phyloP scores from a whole-genome alignment of 2,888 invertebrate species.

The Copidosoma aretas region DNA sequence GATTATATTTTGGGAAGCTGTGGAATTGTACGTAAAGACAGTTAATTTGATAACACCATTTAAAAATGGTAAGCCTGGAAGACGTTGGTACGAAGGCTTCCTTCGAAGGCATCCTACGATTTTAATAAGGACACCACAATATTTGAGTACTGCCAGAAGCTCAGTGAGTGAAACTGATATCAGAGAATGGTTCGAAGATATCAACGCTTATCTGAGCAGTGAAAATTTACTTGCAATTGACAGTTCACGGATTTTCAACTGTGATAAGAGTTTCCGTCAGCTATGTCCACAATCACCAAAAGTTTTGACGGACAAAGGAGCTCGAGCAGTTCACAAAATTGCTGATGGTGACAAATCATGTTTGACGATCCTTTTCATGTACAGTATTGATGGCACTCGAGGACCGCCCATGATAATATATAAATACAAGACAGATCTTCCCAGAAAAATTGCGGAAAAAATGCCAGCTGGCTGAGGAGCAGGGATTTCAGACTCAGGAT shows the following conservation, averaged over 20 bases:
- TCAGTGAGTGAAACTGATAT: too few relatives aligned
- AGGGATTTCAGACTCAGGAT: constrained; percentile 56
- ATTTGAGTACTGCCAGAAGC: too few relatives aligned
- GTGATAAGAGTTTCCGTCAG: too few relatives aligned
- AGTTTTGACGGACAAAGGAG: too few relatives aligned
- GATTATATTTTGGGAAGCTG: neutral
- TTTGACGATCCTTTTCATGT: neutral
- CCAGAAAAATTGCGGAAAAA: neutral
- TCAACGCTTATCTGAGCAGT: too few relatives aligned
- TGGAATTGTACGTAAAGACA: neutral
- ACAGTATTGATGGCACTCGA: neutral
- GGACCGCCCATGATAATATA: neutral
- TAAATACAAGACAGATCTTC: neutral
- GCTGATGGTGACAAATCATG: neutral
- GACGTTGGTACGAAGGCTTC: neutral
- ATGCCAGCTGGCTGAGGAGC: constrained; percentile 51
- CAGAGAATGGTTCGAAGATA: too few relatives aligned
- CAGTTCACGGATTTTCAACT: too few relatives aligned
- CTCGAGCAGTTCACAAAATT: neutral
- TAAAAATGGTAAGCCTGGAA: neutral
- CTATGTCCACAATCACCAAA: too few relatives aligned
- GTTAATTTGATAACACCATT: neutral
- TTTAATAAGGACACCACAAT: too few relatives aligned
- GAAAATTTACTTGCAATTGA: too few relatives aligned
- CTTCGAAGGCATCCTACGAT: neutral